Percentiles rank a stretch among this genome's conserved stretches.
Evolutionary conservation across 2,797 vertebrate species (phyloP).

Genomic region (Rhincodon typus): DNA sequence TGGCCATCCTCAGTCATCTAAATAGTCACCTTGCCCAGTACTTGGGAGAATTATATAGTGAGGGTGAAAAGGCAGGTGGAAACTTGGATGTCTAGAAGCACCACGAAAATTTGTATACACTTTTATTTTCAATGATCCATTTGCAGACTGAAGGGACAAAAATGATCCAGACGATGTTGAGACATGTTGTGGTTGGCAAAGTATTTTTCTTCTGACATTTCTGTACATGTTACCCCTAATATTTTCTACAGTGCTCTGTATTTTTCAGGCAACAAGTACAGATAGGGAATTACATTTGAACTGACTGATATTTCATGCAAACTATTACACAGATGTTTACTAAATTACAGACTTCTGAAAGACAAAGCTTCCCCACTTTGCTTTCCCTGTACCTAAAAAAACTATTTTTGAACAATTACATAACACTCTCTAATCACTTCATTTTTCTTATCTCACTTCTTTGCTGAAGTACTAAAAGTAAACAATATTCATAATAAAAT

Average conservation of each 20-base stretch:
- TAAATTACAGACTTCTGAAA: not conserved
- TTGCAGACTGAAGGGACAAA: not conserved
- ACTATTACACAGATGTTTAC: not conserved
- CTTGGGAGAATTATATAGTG: not conserved
- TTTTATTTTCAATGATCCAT: not conserved
- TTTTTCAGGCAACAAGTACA: not conserved
- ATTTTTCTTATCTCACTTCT: not conserved
- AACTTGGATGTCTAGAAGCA: not conserved
- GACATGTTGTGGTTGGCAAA: not conserved
- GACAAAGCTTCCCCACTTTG: too few relatives aligned
- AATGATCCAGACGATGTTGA: not conserved
- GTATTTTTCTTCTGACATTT: not conserved
- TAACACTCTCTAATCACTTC: not conserved
- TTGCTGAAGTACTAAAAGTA: not conserved
- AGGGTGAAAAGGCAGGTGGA: not conserved
- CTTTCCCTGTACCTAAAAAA: not conserved
- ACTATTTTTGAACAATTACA: not conserved
- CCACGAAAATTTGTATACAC: not conserved
- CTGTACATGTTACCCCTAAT: not conserved
- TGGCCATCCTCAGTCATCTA: not conserved
- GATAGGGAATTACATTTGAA: not conserved
- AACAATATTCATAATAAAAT: not conserved
- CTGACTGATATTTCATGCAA: not conserved
- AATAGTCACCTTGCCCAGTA: not conserved
- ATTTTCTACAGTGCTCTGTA: not conserved